Evolutionary conservation across 2,797 vertebrate species (phyloP).

Genomic region (Muscicapa striata): DNA sequence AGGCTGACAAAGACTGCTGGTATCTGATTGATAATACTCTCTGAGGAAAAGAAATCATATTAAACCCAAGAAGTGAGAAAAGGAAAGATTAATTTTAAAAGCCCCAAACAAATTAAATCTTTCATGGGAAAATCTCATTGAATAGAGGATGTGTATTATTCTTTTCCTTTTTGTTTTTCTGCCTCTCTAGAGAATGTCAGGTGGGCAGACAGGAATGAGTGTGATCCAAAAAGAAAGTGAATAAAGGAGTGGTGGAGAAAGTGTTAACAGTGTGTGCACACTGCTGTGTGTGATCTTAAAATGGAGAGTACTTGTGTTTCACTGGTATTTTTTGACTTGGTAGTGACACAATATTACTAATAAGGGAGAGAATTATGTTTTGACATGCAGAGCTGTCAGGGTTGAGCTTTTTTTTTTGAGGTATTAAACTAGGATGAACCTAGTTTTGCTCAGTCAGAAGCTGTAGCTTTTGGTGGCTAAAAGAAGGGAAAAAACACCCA

Average conservation of each 20-base stretch:
- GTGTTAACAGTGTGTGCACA: fast-evolving
- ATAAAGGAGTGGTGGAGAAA: neutral
- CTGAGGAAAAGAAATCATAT: neutral
- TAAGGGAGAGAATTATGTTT: neutral
- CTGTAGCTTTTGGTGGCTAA: neutral
- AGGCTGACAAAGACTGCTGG: neutral
- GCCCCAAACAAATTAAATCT: neutral
- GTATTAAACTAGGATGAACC: neutral
- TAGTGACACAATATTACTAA: too few species aligned
- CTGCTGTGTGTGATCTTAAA: neutral
- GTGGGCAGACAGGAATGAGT: neutral
- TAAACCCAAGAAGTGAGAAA: neutral
- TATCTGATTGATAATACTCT: neutral
- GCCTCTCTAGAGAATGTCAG: neutral
- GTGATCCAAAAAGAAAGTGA: neutral
- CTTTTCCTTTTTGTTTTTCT: neutral
- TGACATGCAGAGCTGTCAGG: neutral
- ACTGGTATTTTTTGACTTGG: neutral
- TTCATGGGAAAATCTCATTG: neutral
- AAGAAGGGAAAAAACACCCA: neutral
- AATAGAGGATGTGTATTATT: neutral
- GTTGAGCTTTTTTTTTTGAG: neutral
- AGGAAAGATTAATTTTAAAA: neutral
- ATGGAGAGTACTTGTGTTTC: neutral
- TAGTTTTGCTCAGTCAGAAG: neutral